A percentile compares a stretch with the other conserved stretches of the same genome.
Evolutionary conservation across 2,113 vertebrate genomes (phyloP).

Genomic region (Cromileptes altivelis): DNA sequence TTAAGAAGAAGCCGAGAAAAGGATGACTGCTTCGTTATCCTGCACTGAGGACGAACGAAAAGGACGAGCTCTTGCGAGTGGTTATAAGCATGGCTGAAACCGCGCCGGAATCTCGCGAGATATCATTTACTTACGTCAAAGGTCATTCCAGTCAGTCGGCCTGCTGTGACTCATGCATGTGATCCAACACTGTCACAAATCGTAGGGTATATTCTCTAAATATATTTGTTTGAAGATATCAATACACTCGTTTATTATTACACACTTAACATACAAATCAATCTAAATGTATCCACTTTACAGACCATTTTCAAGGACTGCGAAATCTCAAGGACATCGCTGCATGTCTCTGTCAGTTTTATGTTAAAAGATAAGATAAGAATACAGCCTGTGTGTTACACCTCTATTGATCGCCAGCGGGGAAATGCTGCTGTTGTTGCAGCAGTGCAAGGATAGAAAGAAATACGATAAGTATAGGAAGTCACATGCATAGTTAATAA

Average conservation of each 20-base stretch:
- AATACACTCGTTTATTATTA: not conserved
- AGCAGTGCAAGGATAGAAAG: too few species aligned
- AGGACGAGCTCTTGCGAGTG: constrained; percentile 51
- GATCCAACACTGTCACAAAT: not conserved
- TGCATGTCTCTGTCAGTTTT: not conserved
- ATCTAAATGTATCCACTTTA: not conserved
- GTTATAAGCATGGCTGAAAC: constrained; percentile 59
- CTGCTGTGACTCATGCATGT: not conserved
- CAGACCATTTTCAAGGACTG: not conserved
- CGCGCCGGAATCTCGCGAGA: constrained; percentile 76
- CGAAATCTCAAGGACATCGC: not conserved
- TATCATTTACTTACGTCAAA: not conserved
- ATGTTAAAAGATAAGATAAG: not conserved
- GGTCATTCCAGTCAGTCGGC: not conserved
- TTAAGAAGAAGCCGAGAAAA: accelerated
- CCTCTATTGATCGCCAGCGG: too few species aligned
- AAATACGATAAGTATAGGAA: too few species aligned
- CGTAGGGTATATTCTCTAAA: not conserved
- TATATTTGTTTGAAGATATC: not conserved
- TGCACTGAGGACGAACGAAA: constrained; percentile 88
- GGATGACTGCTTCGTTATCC: constrained; percentile 75
- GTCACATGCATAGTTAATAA: too few species aligned
- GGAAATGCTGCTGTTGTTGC: too few species aligned
- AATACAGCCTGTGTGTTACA: too few species aligned
- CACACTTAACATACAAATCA: not conserved